A percentile compares a stretch with the other conserved stretches of the same genome.
Conservation (phyloP, 2,888 invertebrate genomes). For the Atethmia centrago region DNA sequence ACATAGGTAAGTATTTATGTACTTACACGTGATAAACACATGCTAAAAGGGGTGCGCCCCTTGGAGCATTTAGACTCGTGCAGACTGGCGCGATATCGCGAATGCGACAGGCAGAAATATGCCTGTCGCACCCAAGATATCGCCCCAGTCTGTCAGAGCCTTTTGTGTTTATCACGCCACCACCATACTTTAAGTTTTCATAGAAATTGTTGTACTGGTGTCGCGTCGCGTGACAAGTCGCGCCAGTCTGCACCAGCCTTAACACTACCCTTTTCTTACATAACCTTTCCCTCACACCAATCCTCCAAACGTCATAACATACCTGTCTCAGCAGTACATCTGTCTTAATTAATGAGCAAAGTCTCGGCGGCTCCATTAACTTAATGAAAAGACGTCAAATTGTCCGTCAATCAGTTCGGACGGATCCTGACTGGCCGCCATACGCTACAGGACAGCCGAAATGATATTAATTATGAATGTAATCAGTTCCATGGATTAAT, state of each 20-base stretch:
- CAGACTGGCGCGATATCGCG: too few species aligned
- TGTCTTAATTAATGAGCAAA: slow-evolving; percentile 76
- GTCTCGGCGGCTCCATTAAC: slow-evolving; percentile 74
- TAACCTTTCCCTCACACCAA: slow-evolving; percentile 12
- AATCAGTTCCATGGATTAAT: slow-evolving; percentile 56
- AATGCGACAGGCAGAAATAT: too few species aligned
- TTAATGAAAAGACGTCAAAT: slow-evolving; percentile 76
- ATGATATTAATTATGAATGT: slow-evolving; percentile 67
- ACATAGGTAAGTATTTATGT: too few species aligned
- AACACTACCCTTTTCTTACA: slow-evolving; percentile 5
- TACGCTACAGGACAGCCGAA: slow-evolving; percentile 62
- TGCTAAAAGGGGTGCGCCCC: neutral
- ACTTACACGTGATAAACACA: neutral
- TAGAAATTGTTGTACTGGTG: too few species aligned
- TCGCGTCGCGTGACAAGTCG: too few species aligned
- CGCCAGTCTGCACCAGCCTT: too few species aligned
- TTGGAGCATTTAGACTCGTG: too few species aligned
- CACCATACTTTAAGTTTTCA: too few species aligned
- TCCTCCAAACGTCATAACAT: slow-evolving; percentile 46
- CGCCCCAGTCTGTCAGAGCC: too few species aligned
- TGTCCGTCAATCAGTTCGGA: slow-evolving; percentile 76
- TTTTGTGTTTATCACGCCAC: too few species aligned
- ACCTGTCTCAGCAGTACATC: slow-evolving; percentile 67
- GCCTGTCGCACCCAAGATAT: too few species aligned
- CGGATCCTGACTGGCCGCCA: slow-evolving; percentile 61